A percentile compares a stretch with the other conserved stretches of the same genome.
phyloP scores from a whole-genome alignment of 2,888 invertebrate genomes.

The Plebejus anna region DNA sequence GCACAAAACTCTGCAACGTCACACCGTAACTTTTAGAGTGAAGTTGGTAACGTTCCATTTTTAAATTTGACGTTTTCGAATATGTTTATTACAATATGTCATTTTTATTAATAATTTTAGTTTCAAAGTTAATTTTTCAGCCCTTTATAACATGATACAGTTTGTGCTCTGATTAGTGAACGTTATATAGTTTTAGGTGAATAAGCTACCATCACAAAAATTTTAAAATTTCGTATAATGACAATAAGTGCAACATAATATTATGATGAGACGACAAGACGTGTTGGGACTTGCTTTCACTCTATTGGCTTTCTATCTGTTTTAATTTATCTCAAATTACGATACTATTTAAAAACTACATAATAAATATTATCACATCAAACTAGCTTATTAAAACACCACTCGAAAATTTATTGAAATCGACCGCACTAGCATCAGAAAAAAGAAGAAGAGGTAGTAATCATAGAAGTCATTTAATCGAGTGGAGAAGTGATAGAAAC shows the following conservation, averaged over 20 bases:
- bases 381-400: neutral
- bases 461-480: neutral
- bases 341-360: no score
- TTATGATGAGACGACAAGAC: neutral
- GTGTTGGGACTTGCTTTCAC: neutral
- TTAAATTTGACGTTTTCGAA: neutral
- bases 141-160: neutral
- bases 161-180: neutral
- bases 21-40: neutral
- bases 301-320: neutral
- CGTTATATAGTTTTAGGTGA: neutral
- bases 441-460: neutral
- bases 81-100: neutral
- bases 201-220: neutral
- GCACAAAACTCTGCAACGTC: slow-evolving; percentile 84
- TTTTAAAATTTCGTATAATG: neutral
- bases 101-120: neutral
- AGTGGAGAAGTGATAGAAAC: neutral
- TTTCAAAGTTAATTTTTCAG: neutral
- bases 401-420: neutral
- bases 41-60: neutral
- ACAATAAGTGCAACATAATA: neutral
- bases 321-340: neutral
- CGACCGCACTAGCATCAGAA: neutral
- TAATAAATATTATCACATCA: no score